Percentiles rank a stretch among this genome's conserved stretches.
These are phyloP conservation scores for Amblyopsis hoosieri DNA, from an alignment of 2,797 vertebrate species.

Conservation along the genomic window DNA sequence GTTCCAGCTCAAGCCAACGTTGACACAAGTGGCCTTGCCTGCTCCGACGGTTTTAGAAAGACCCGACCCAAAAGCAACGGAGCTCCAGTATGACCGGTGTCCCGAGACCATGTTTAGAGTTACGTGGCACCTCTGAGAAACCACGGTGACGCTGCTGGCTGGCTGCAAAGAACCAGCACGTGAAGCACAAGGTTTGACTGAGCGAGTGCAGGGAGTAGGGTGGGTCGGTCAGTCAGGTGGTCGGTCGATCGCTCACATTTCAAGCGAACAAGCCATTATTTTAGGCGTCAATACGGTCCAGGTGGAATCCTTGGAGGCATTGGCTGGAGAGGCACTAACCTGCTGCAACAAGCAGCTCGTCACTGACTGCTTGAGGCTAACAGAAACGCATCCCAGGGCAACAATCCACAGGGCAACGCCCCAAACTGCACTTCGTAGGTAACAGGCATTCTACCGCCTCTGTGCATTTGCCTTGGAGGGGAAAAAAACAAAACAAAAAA, in stretches of 20 bases:
- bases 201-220: conserved; percentile 32
- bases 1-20: conserved; percentile 40
- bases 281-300: conserved; percentile 55
- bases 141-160: conserved; percentile 47
- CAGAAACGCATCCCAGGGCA: conserved; percentile 42
- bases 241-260: conserved; percentile 40
- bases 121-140: conserved; percentile 54
- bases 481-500: conserved; percentile 10
- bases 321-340: conserved; percentile 64
- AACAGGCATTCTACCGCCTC: conserved; percentile 21
- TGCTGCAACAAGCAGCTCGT: conserved; percentile 48
- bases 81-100: conserved; percentile 40
- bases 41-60: conserved; percentile 46
- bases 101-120: conserved; percentile 54
- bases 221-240: not conserved
- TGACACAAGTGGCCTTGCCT: conserved; percentile 30
- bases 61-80: conserved; percentile 34
- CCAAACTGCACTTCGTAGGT: conserved; percentile 9
- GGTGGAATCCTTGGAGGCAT: conserved; percentile 58
- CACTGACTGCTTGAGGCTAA: conserved; percentile 48
- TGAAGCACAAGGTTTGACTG: conserved; percentile 51
- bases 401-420: conserved; percentile 44
- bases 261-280: conserved; percentile 33
- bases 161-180: conserved; percentile 38
- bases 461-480: conserved; percentile 32